Conservation (phyloP, 2,797 vertebrate species). For the Poeciliopsis turneri region DNA sequence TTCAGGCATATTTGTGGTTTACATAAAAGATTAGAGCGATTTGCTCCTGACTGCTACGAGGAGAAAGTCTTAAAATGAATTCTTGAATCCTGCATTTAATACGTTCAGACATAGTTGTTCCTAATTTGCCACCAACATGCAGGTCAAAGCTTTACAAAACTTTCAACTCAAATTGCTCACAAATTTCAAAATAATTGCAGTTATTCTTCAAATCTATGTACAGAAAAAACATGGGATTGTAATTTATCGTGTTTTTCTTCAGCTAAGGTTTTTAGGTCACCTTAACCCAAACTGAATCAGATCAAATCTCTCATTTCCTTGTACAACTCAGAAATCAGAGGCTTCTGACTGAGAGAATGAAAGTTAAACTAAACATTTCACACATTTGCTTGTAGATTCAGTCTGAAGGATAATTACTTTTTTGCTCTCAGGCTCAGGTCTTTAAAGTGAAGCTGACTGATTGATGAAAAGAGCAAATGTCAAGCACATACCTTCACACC, state of each 20-base stretch:
- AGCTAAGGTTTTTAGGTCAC: not conserved
- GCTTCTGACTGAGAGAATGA: not conserved
- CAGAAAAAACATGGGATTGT: not conserved
- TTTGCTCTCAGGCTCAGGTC: not conserved
- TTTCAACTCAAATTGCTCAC: not conserved
- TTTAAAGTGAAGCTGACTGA: slow-evolving; percentile 38
- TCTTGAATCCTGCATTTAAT: not conserved
- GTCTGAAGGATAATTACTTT: slow-evolving; percentile 3
- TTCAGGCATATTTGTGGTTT: not conserved
- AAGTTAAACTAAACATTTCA: slow-evolving; percentile 2
- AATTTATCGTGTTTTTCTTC: not conserved
- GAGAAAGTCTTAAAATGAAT: not conserved
- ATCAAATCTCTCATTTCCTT: not conserved
- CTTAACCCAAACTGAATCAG: not conserved
- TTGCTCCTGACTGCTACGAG: not conserved
- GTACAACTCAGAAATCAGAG: not conserved
- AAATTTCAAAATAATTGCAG: not conserved
- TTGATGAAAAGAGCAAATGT: slow-evolving; percentile 23
- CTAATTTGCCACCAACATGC: not conserved
- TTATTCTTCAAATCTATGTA: not conserved
- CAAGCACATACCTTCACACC: slow-evolving; percentile 29
- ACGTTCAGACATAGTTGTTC: not conserved
- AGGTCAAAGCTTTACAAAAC: not conserved
- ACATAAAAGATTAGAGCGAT: not conserved
- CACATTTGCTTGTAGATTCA: slow-evolving; percentile 6